Evolutionary conservation across 1,140 invertebrate species (phyloP).

Genomic region (Cyclargus thomasi): DNA sequence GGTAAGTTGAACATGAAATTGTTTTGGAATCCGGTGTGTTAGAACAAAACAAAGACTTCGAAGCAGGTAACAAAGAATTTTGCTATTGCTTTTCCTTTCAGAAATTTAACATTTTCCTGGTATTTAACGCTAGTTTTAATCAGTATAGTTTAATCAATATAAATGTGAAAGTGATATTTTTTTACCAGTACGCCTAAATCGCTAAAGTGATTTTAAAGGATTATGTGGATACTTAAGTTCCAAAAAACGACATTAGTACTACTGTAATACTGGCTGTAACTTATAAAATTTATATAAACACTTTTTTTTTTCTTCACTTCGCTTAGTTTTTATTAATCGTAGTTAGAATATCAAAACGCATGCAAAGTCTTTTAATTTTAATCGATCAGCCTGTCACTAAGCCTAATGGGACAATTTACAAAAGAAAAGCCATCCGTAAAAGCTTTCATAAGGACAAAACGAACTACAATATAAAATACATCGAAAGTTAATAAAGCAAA

Average conservation of each 20-base stretch:
- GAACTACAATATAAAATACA: conserved; percentile 14
- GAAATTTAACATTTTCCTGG: neutral
- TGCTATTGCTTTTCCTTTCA: neutral
- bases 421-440: neutral
- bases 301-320: too few species aligned
- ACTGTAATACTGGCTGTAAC: too few species aligned
- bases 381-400: neutral
- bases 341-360: neutral
- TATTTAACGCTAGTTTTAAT: neutral
- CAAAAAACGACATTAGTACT: too few species aligned
- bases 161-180: too few species aligned
- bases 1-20: conserved; percentile 52
- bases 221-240: too few species aligned
- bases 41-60: conserved; percentile 38
- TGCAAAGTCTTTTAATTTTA: neutral
- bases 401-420: neutral
- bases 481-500: conserved; percentile 27
- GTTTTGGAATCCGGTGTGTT: conserved; percentile 46
- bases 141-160: too few species aligned
- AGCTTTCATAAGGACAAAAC: conserved; percentile 11
- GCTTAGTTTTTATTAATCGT: neutral
- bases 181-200: too few species aligned
- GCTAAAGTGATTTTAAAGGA: too few species aligned
- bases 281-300: too few species aligned
- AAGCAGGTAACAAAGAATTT: conserved; percentile 28